Conservation (phyloP, 2,888 invertebrate species). For the Ormyrus rosae region DNA sequence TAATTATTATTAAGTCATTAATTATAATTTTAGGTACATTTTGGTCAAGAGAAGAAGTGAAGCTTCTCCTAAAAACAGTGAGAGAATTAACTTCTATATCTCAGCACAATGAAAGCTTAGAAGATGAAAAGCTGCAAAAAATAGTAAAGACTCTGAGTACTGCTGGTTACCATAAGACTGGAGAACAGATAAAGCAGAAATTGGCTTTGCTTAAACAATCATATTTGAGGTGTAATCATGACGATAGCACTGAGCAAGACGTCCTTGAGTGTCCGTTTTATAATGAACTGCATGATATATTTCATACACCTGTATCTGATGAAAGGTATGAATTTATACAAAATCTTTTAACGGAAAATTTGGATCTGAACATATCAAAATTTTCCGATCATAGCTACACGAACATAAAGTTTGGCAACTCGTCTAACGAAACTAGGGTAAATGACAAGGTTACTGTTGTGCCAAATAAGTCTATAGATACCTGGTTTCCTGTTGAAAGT, state of each 20-base stretch:
- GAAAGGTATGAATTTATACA: conserved; percentile 56
- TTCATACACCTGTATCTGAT: conserved; percentile 57
- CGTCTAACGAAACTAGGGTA: conserved; percentile 32
- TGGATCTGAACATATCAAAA: conserved; percentile 52
- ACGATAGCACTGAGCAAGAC: conserved; percentile 54
- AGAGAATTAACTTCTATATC: conserved; percentile 58
- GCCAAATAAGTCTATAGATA: conserved; percentile 51
- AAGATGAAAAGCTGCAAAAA: conserved; percentile 59
- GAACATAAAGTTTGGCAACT: conserved; percentile 46
- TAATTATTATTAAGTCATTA: neutral
- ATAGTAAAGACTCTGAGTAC: conserved; percentile 58
- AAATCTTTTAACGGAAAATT: conserved; percentile 52
- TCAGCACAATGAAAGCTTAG: conserved; percentile 59
- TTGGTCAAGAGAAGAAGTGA: conserved; percentile 63
- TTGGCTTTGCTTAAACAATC: conserved; percentile 58
- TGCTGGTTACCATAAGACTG: conserved; percentile 59
- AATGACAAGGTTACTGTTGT: conserved; percentile 55
- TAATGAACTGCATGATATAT: conserved; percentile 61
- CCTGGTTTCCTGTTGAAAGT: conserved; percentile 63
- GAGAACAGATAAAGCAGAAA: conserved; percentile 62
- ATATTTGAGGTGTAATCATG: conserved; percentile 61
- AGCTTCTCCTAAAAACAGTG: conserved; percentile 58
- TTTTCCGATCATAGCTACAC: conserved; percentile 59
- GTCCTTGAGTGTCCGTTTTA: conserved; percentile 62
- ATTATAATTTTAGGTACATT: conserved; percentile 34